These are phyloP conservation scores for Podarcis raffonei DNA, from an alignment of 2,113 vertebrate genomes.

Conservation along the genomic window DNA sequence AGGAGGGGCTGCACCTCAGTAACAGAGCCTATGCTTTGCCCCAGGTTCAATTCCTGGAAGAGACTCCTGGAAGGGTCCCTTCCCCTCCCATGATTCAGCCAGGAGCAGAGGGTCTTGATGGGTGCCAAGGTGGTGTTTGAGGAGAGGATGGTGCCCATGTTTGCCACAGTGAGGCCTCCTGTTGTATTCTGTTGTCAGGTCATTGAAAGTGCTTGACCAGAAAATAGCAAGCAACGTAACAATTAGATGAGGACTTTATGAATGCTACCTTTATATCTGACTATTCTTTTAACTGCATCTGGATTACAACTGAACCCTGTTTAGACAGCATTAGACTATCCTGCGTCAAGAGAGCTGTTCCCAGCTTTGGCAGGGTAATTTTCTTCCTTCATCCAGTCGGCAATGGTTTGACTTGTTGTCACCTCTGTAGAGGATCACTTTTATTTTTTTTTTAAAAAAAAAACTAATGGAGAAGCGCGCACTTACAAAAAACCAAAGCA, in stretches of 20 bases:
- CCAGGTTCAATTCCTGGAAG: not conserved
- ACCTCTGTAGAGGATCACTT: not conserved
- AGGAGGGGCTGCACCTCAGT: not conserved
- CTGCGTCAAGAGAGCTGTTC: not conserved
- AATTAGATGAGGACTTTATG: not conserved
- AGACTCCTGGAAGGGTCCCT: too few species aligned
- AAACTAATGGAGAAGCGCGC: not conserved
- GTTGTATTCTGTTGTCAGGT: not conserved
- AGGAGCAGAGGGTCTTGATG: too few species aligned
- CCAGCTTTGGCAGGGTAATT: not conserved
- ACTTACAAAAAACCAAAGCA: not conserved
- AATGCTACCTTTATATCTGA: not conserved
- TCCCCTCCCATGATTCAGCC: too few species aligned
- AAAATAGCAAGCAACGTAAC: not conserved
- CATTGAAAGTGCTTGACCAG: not conserved
- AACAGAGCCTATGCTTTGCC: not conserved
- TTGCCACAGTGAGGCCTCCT: not conserved
- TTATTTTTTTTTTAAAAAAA: not conserved
- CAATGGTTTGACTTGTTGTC: not conserved
- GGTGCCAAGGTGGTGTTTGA: not conserved
- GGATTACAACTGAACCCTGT: not conserved
- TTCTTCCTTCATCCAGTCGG: not conserved
- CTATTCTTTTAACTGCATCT: not conserved
- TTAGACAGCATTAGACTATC: not conserved
- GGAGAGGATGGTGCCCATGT: not conserved